Evolutionary conservation across 2,113 vertebrate genomes (phyloP), one percentile per base, ranked within the genome.

Genomic region (Xenotilapia longispinis): DNA sequence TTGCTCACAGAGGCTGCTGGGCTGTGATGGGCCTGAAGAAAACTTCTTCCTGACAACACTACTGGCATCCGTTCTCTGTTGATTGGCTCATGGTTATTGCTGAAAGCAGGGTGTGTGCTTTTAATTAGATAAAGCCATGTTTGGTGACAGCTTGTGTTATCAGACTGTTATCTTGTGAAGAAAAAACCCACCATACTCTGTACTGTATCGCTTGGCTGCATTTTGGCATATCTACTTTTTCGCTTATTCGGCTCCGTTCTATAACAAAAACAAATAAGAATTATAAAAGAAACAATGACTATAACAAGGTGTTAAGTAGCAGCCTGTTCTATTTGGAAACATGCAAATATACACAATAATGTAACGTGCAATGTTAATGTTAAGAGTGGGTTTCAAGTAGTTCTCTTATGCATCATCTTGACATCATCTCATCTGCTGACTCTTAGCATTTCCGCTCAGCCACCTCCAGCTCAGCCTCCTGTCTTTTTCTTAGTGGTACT

Each of bases 1-100:
- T 93, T 88, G 33, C 81, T 88, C 75, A 83, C 33, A 84, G 70
- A 4, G 82, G 92, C 82, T 79, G 45, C 58, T 84, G 23, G 55
- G 19, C 53, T 81, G 45, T 31, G 9, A 78, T 40, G 42, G 63
- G 38, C 45, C 75, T 6, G 63, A 85, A 26, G 81, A 68, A 86
- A 40, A 89, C 54, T 17, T 86, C 51, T 93, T 88, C 58, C 58
- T 81, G 58, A 86, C 45, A 87, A 73, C 54, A 68, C 47, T 75
- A 38, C 9, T 47, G 36, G 11, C 5, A 51, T 38, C 42, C 3
- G 6, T 63, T 45, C 45, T 23, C 75, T 40, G 40, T 4, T 10
- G 10, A 68, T 45, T 17, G 19, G 2, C 26, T 78, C 75, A 23
- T 79, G 7, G 57, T 55, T 21, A 28, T 28, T 47, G 9, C 60